Evolutionary conservation across 2,797 vertebrate genomes (phyloP), one percentile per base, ranked within the genome.

Genomic region (Sebastolobus alascanus): DNA sequence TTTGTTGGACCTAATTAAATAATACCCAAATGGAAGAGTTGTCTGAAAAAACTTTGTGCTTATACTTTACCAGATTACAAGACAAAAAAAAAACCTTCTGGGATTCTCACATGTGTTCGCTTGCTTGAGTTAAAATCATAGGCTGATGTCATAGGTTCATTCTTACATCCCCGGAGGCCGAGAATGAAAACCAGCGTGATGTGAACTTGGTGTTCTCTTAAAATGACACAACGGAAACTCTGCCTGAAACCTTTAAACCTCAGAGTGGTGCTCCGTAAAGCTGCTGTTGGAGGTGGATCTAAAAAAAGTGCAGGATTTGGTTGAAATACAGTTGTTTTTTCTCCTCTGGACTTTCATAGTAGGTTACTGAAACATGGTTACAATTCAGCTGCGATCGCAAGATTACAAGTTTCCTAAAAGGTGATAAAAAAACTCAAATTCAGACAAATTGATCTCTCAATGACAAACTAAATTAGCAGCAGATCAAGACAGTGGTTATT

Each of bases 81-180:
- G 43, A 64, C 27, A 77, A 35, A 66, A 50, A 68, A 75, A 27
- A 16, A 5, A 5, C 0, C 43, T 29, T 43, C 38, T 72, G 61
- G 64, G 77, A 85, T 83, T 81, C 76, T 83, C 75, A 79, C 78
- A 75, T 66, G 58, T 79, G 73, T 90, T 87, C 75, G 55, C 70
- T 80, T 91, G 90, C 79, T 85, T 68, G 76, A 91, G 72, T 82
- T 88, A 58, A 89, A 86, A 87, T 92, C 81, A 86, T 70, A 85
- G 86, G 75, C 71, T 94, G 92, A 92, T 85, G 88, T 95, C 93
- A 92, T 89, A 60, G 81, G 90, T 85, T 88, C 84, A 25, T 90
- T 81, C 75, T 71, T 77, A 58, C 65, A 80, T 83, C 69, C 71
- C 78, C 78, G 76, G 87, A 85, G 85, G 87, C 69, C 54, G 27